Conservation (phyloP, 2,797 vertebrate species). For the Peromyscus melanophrys region DNA sequence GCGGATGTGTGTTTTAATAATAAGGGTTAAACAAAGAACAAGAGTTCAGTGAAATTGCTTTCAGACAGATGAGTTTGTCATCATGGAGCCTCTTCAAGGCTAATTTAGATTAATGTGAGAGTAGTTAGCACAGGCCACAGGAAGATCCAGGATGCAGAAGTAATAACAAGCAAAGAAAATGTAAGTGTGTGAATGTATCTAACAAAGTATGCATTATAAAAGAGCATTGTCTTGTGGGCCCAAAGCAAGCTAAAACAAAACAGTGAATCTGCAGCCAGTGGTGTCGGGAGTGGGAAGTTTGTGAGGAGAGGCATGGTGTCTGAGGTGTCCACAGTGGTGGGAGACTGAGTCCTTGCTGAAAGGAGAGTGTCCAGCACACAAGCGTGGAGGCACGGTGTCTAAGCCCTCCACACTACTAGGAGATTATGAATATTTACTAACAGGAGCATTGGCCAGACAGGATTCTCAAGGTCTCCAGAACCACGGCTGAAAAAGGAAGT, state of each 20-base stretch:
- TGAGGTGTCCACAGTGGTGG: background rate
- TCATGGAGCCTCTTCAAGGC: background rate
- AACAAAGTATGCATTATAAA: background rate
- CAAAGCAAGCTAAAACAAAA: background rate
- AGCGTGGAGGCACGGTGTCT: background rate
- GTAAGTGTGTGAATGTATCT: fast-evolving
- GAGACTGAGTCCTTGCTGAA: background rate
- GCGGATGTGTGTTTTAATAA: background rate
- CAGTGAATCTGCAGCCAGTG: background rate
- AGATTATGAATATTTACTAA: background rate
- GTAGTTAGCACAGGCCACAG: background rate
- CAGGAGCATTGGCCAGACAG: background rate
- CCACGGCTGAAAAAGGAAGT: background rate
- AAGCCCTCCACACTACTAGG: too few species aligned
- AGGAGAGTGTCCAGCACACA: background rate
- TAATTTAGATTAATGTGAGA: background rate
- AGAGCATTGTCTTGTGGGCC: background rate
- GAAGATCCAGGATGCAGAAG: background rate
- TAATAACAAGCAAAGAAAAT: background rate
- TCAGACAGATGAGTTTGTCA: background rate
- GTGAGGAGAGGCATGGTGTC: too few species aligned
- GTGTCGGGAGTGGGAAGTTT: background rate
- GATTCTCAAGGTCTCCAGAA: background rate
- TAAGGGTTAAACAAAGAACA: background rate
- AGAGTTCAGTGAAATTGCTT: background rate